Base-by-base conservation (phyloP, 2,797 vertebrate genomes). In the Toxotes lorentzi region DNA sequence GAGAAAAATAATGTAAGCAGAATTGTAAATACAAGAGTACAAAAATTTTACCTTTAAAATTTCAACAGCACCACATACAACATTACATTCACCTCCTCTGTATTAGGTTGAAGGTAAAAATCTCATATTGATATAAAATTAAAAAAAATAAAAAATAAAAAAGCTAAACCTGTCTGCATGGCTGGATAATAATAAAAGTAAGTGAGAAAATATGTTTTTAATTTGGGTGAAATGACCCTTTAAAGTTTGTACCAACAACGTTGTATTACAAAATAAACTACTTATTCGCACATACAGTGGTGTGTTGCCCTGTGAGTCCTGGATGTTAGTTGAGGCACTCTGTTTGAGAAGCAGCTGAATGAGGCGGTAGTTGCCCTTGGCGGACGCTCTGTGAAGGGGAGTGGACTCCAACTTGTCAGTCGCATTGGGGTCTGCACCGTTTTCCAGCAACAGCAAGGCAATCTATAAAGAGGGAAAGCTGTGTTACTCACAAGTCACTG, bases 231-330 rank as follows among this genome's bases (percentile, higher is more conserved):
- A 60, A 2, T 40, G 2, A 38, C 6, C n/a, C 24, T 57, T 53
- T 51, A 50, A 32, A 5, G 27, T 27, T 27, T 27, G 27, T 27
- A 27, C 27, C 27, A 27, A 27, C 27, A 27, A 27, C 3, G 27
- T 3, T 27, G 27, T 27, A 27, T 27, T 27, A 27, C 27, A 27
- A 27, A 27, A 2, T 27, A 27, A 63, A 56, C 70, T 56, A n/a
- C 19, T 34, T 47, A 47, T 62, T 61, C 21, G 61, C 12, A 65
- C 85, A 93, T 97, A 99, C 98, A 99, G 96, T 47, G 97, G 82
- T 21, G 97, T 99, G 92, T 99, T 99, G 78, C 98, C 98, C 91
- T 99, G 96, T 0, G 95, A 97, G 86, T 99, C 98, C 90, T 96
- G 97, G 77, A 99, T 97, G 80, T 99, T 97, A 63, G 96, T 96